A percentile compares a stretch with the other conserved stretches of the same genome.
These are phyloP conservation scores for Asbolus verrucosus DNA, from an alignment of 1,140 invertebrate genomes.

Conservation along the genomic window DNA sequence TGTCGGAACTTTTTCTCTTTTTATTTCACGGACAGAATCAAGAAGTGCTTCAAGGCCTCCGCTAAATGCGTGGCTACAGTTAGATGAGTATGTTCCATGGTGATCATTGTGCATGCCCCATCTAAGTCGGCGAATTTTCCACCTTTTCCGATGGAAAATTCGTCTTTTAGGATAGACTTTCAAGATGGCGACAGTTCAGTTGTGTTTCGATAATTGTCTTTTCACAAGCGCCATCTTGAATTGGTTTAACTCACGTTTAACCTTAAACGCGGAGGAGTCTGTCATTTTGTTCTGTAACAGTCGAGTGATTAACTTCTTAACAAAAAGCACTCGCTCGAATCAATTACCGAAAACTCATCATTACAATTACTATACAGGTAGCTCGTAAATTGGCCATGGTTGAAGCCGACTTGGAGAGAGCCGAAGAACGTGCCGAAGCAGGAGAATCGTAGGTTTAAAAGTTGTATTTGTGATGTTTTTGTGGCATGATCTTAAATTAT, in stretches of 20 bases:
- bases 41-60: constrained; percentile 12
- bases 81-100: constrained; percentile 62
- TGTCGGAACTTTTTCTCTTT: constrained; percentile 26
- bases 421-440: constrained; percentile 99
- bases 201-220: no score
- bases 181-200: no score
- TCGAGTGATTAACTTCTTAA: no score
- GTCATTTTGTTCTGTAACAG: no score
- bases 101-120: constrained; percentile 49
- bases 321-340: not conserved
- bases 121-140: constrained; percentile 22
- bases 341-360: constrained; percentile 13
- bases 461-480: constrained; percentile 46
- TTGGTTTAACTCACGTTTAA: no score
- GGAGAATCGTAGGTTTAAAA: constrained; percentile 96
- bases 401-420: constrained; percentile 99
- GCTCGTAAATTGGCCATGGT: constrained; percentile 99
- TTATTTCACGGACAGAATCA: not conserved
- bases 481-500: constrained; percentile 6
- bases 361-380: constrained; percentile 77
- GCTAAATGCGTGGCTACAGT: constrained; percentile 35
- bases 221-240: no score
- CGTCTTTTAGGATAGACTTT: not conserved
- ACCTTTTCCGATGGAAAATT: constrained; percentile 5
- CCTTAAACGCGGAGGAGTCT: no score